Conservation (phyloP, 1,140 invertebrate genomes). For the Pseudomyrmex cubaensis region DNA sequence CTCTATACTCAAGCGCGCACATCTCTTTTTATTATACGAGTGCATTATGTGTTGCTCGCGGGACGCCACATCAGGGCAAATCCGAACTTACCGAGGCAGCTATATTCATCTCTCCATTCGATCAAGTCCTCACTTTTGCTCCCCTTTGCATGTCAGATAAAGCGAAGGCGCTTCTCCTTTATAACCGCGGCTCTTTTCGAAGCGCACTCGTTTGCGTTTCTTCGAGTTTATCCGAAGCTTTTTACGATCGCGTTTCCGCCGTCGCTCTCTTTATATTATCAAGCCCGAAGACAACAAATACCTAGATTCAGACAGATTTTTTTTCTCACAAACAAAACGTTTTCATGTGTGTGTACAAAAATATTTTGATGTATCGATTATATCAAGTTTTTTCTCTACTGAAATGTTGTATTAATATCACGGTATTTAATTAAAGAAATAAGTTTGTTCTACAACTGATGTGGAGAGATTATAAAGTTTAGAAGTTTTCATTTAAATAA, state of each 20-base stretch:
- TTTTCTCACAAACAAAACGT: not conserved
- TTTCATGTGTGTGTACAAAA: too few relatives aligned
- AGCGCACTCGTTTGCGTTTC: slow-evolving; percentile 40
- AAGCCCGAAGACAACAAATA: not conserved
- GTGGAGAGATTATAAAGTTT: too few relatives aligned
- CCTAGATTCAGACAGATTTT: not conserved
- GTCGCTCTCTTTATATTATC: slow-evolving; percentile 24
- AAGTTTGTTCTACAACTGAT: too few relatives aligned
- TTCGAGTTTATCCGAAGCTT: slow-evolving; percentile 49
- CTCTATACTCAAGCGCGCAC: too few relatives aligned
- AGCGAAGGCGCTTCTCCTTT: not conserved
- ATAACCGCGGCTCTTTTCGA: not conserved
- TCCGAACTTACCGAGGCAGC: not conserved
- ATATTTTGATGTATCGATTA: too few relatives aligned
- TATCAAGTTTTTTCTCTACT: too few relatives aligned
- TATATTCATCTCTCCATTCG: slow-evolving; percentile 1
- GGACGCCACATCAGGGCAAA: not conserved
- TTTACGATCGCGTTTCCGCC: slow-evolving; percentile 57
- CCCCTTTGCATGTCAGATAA: slow-evolving; percentile 58
- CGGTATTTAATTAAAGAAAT: too few relatives aligned
- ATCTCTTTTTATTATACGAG: not conserved
- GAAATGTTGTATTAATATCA: too few relatives aligned
- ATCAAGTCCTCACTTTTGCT: slow-evolving; percentile 5
- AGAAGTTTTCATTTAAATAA: too few relatives aligned
- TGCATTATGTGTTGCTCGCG: not conserved